Evolutionary conservation across 1,140 invertebrate genomes (phyloP).

Genomic region (Orchestia grillus): DNA sequence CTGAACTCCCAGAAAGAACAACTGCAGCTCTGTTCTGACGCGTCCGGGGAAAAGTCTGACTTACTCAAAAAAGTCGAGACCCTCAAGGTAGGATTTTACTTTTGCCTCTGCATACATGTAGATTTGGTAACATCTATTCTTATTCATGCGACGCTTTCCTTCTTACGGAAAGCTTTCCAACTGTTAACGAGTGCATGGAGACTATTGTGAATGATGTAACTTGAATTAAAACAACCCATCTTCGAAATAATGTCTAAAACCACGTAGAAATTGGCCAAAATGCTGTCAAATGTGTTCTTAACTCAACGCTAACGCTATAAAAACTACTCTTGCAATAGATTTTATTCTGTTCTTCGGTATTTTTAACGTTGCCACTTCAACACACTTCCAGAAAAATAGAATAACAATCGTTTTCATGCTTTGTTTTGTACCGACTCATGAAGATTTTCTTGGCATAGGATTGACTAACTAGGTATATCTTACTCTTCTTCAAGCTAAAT

Average conservation of each 20-base stretch:
- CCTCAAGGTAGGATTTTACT: slow-evolving; percentile 72
- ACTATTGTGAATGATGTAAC: not conserved
- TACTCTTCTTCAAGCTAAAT: not conserved
- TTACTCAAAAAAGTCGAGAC: slow-evolving; percentile 81
- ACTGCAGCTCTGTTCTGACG: slow-evolving; percentile 79
- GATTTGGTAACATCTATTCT: not conserved
- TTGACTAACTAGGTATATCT: not conserved
- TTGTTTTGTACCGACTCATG: not conserved
- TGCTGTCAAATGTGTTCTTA: not conserved
- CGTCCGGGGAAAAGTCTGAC: slow-evolving; percentile 84
- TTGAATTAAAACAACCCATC: not conserved
- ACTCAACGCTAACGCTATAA: not conserved
- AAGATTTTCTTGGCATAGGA: not conserved
- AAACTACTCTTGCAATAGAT: not conserved
- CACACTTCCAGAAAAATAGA: not conserved
- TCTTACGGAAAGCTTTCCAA: not conserved
- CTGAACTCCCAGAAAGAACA: slow-evolving; percentile 82
- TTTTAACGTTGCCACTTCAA: not conserved
- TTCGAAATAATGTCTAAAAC: not conserved
- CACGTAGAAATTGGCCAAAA: not conserved
- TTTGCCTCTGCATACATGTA: not conserved
- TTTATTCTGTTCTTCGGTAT: not conserved
- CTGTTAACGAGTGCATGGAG: not conserved
- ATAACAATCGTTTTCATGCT: not conserved
- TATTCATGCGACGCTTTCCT: not conserved